Evolutionary conservation across 1,140 invertebrate species (phyloP), one percentile per base, ranked within the genome.

Genomic region (Wasmannia auropunctata): DNA sequence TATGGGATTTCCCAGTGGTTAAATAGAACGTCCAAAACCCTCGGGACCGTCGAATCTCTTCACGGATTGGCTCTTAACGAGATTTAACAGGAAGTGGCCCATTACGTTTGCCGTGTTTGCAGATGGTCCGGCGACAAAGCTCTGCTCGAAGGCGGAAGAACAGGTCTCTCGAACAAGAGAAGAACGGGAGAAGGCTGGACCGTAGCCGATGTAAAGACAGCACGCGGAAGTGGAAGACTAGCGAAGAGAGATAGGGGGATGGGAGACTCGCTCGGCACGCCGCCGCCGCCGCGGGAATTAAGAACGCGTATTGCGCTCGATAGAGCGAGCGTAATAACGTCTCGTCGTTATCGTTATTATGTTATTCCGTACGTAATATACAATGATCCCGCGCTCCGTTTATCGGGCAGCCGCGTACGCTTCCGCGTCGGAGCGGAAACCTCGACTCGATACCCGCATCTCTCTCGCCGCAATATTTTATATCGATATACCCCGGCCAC

Each of bases 181-280:
- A n/a, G 67, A 74, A 22, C 25, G 40, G 37, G 43, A 37, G 67
- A 54, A 62, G 37, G 19, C n/a, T 22, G 25, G 14, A 80, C 16
- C 19, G 19, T 60, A 14, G 34, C 49, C 25, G 58, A 28, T 28
- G 28, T 43, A 65, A 60, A 40, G 58, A 85, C 51, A 56, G 49
- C 49, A 70, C 63, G 63, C 65, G 67, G 51, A 83, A 74, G 63
- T n/a, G 34, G 34, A 60, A 79, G 22, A 72, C 54, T n/a, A n/a
- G 63, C 31, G 75, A 60, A 77, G 40, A 72, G 28, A 65, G n/a
- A n/a, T n/a, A n/a, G n/a, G 87, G 56, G 67, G 49, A 90, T 22
- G 65, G 65, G 67, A 60, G 81, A 69, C 92, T 92, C 92, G 92
- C 91, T 90, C 51, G 83, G 91, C 88, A 79, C 89, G 87, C 90